Conservation (phyloP, 2,888 invertebrate species). For the Leucophora obtusa region DNA sequence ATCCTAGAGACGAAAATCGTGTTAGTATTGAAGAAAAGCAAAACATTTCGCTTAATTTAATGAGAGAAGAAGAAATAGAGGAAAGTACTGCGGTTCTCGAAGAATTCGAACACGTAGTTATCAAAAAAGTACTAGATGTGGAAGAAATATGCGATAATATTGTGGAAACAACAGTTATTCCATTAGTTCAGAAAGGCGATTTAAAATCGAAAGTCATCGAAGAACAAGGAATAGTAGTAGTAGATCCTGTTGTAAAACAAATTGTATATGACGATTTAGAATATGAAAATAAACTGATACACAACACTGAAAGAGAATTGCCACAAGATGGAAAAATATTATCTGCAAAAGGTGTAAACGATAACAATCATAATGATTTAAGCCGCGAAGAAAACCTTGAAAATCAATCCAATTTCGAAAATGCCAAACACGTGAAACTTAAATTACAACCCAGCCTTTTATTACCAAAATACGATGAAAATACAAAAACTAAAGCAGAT, state of each 20-base stretch:
- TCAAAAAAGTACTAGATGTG: conserved; percentile 64
- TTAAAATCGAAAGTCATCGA: neutral
- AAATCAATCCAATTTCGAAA: neutral
- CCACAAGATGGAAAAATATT: neutral
- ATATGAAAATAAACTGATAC: neutral
- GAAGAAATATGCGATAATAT: conserved; percentile 14
- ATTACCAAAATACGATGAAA: too few species aligned
- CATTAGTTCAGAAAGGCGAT: neutral
- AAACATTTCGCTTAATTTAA: conserved; percentile 4
- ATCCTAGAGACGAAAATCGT: conserved; percentile 14
- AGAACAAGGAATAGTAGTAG: neutral
- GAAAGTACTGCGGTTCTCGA: conserved; percentile 46
- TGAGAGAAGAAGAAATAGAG: neutral
- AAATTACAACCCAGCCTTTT: too few species aligned
- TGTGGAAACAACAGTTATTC: conserved; percentile 20
- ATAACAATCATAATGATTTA: neutral
- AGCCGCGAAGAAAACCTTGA: neutral
- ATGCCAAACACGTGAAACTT: neutral
- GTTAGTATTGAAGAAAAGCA: conserved; percentile 27
- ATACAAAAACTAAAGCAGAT: too few species aligned
- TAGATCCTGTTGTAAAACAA: neutral
- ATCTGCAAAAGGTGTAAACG: neutral
- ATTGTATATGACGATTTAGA: neutral
- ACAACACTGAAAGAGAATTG: neutral
- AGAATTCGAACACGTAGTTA: conserved; percentile 56